Conservation (phyloP, 2,888 invertebrate genomes). For the Steromphala cineraria region DNA sequence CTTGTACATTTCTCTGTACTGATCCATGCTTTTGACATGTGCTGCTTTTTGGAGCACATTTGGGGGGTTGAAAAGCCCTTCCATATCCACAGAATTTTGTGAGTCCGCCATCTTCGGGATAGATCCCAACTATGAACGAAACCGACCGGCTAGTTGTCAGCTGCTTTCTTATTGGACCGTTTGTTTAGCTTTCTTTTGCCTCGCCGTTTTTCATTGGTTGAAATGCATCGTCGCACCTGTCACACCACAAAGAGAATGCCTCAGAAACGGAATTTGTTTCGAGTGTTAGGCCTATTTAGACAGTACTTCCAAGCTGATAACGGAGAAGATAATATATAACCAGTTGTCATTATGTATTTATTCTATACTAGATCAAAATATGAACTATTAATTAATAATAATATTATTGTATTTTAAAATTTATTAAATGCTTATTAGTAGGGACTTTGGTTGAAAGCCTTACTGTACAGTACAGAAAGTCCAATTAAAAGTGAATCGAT, state of each 20-base stretch:
- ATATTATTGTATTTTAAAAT: too few relatives aligned
- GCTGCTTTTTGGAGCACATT: constrained; percentile 64
- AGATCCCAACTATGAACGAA: neutral
- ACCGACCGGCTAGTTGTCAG: neutral
- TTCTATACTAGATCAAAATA: too few relatives aligned
- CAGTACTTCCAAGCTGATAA: too few relatives aligned
- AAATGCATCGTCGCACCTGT: constrained; percentile 3
- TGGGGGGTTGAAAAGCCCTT: constrained; percentile 57
- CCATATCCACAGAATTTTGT: constrained; percentile 17
- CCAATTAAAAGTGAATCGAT: too few relatives aligned
- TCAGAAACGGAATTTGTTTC: too few relatives aligned
- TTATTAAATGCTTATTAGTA: too few relatives aligned
- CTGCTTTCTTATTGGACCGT: neutral
- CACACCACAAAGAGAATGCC: neutral
- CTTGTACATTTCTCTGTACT: constrained; percentile 89
- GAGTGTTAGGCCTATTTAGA: too few relatives aligned
- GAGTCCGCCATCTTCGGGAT: constrained; percentile 16
- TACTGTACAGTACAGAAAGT: too few relatives aligned
- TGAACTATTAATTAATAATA: too few relatives aligned
- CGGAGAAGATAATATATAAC: too few relatives aligned
- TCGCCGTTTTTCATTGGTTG: neutral
- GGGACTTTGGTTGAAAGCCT: too few relatives aligned
- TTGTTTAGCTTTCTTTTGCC: neutral
- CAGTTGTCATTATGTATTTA: too few relatives aligned
- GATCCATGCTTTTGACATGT: constrained; percentile 83